These are phyloP conservation scores for Pteruthius melanotis DNA, from an alignment of 2,113 vertebrate species.

Conservation along the genomic window DNA sequence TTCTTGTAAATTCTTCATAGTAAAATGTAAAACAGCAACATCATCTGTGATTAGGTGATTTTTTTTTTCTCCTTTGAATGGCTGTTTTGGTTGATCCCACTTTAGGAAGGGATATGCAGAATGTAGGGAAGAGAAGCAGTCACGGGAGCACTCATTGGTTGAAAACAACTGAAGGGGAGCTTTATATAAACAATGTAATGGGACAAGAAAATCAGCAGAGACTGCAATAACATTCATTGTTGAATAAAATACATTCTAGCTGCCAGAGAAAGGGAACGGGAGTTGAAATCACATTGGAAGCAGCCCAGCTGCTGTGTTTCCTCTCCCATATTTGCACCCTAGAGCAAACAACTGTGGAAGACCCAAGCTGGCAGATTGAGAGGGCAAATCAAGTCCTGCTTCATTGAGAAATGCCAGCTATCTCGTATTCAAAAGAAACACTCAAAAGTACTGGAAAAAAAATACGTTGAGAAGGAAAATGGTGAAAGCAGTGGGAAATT, in stretches of 20 bases:
- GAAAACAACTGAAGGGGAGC: not conserved
- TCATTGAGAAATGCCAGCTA: not conserved
- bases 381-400: not conserved
- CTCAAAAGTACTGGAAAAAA: not conserved
- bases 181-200: rapidly evolving
- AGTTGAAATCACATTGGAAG: not conserved
- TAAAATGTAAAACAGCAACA: not conserved
- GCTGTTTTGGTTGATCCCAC: not conserved
- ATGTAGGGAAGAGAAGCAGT: not conserved
- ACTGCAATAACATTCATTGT: not conserved
- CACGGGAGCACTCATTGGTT: not conserved
- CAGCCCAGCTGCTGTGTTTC: not conserved
- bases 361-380: not conserved
- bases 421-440: not conserved
- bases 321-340: not conserved
- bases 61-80: not conserved
- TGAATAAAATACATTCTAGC: not conserved
- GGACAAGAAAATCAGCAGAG: not conserved
- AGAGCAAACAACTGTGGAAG: not conserved
- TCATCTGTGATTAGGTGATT: not conserved
- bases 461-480: not conserved
- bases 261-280: not conserved
- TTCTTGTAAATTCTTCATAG: not conserved
- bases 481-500: not conserved
- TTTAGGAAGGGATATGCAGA: not conserved